phyloP scores from a whole-genome alignment of 2,888 invertebrate genomes.

The Sipha maydis region DNA sequence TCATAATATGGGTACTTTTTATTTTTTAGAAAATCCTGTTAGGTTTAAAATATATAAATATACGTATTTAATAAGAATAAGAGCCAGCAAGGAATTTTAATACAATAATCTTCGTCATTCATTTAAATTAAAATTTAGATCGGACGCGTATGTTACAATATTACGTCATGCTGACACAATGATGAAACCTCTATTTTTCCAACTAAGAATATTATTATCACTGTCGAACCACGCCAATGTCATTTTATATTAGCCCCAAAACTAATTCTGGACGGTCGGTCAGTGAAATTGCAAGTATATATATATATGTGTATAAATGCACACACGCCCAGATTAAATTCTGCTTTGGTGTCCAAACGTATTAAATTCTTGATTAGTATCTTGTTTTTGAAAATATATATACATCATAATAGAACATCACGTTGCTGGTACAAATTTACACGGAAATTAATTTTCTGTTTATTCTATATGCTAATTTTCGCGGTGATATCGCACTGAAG shows the following conservation, averaged over 20 bases:
- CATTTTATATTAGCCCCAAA: neutral
- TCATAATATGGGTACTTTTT: neutral
- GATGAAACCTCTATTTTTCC: neutral
- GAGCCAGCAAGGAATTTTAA: slow-evolving; percentile 10
- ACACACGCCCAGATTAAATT: neutral
- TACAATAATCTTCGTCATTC: neutral
- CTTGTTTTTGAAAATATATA: neutral
- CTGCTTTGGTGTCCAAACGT: neutral
- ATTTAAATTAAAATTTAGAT: slow-evolving; percentile 10
- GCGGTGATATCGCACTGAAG: neutral
- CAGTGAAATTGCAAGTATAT: neutral
- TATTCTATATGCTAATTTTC: slow-evolving; percentile 15
- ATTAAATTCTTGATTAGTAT: slow-evolving; percentile 5
- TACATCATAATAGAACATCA: neutral
- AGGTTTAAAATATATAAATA: neutral
- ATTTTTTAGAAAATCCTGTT: neutral
- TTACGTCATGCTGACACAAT: neutral
- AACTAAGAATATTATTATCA: neutral
- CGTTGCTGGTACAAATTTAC: neutral
- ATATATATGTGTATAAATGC: neutral
- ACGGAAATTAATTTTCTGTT: slow-evolving; percentile 8
- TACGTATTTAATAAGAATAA: neutral
- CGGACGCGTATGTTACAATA: neutral
- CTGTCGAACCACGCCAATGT: neutral
- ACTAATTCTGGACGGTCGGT: neutral